Base-by-base conservation (phyloP, 2,888 invertebrate species). In the Tillus elongatus region DNA sequence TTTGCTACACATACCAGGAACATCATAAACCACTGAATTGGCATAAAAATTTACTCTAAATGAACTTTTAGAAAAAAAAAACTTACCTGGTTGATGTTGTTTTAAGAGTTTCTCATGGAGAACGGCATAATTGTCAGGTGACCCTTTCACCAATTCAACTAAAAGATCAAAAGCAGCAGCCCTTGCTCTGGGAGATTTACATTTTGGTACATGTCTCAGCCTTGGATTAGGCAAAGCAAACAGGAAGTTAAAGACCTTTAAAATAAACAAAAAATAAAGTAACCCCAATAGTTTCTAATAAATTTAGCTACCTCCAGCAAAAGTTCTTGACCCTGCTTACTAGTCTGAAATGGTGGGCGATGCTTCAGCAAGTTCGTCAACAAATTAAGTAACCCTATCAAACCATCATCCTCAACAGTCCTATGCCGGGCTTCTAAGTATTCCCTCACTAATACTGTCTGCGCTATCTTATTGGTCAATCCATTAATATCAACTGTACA, bases 91-190 rank as follows among this genome's bases (percentile, higher is more conserved):
- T 49, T 82, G 82, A 59, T 95, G 92, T 54, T 95, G 93, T 2
- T 79, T 75, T 61, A 92, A 69, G 26, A 95, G 71, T 52, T 85
- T 87, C 33, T 79, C 75, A 53, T 91, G 89, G 15, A 95, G 69
- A 45, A 86, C 74, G 53, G 78, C 77, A 59, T 90, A 93, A 66
- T 92, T 95, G 39, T 83, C 82, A 0, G 87, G 81, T 4, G 85
- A 82, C 12, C 83, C 83, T 52, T 85, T 82, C 1, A 86, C 86
- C 45, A 95, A 64, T 62, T 93, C 93, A 3, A 92, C 86, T 2
- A 95, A 66, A 1, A 95, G 68, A 63, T 93, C 93, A 58, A 89
- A 95, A 0, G 92, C 90, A 1, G 91, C 87, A 0, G 90, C 85
- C 33, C 95, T 74, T 0, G 92, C 85, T 19, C 86, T 78, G 38